Base-by-base conservation (phyloP, 2,797 vertebrate species). In the Meda fulgida region DNA sequence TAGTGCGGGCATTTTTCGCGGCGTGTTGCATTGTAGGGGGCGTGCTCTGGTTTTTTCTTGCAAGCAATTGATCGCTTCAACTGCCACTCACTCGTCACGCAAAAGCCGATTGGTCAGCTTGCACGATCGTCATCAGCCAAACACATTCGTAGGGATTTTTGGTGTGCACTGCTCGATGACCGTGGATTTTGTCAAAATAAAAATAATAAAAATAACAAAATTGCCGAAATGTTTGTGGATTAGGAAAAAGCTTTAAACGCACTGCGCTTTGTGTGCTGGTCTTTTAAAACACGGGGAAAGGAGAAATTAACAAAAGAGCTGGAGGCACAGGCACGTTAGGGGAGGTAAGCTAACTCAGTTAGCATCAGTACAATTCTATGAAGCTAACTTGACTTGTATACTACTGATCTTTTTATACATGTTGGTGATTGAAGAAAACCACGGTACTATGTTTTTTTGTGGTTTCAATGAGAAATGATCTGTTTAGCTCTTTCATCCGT, bases 261-360 rank as follows among this genome's bases (percentile, higher is more conserved):
- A 6, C 7, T 7, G 46, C 14, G 16, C 19, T 46, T 31, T 40
- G 3, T 71, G 14, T 46, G 38, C 8, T 10, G 2, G 7, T 58
- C 13, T 34, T 26, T 83, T 19, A 31, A 78, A 70, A 38, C 31
- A 46, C 65, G 29, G 29, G 19, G 26, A 73, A 73, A 53, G 26
- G n/a, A 31, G 8, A 6, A 23, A 55, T 19, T 55, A 13, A 78
- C 43, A 19, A 23, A 66, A 84, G 48, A 16, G 23, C 73, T 43
- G 82, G 36, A 46, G 48, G 7, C 7, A 34, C 2, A 48, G 29
- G 3, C 63, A 53, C 78, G 78, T n/a, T 26, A 80, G 66, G 19
- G 21, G 31, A 72, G 84, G 76, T 85, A 85, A 65, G 76, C 84
- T 85, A 80, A 51, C 29, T 6, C 7, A 9, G 77, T 53, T 85